Base-by-base conservation (phyloP, 1,140 invertebrate species). In the Drosophila trapezifrons region DNA sequence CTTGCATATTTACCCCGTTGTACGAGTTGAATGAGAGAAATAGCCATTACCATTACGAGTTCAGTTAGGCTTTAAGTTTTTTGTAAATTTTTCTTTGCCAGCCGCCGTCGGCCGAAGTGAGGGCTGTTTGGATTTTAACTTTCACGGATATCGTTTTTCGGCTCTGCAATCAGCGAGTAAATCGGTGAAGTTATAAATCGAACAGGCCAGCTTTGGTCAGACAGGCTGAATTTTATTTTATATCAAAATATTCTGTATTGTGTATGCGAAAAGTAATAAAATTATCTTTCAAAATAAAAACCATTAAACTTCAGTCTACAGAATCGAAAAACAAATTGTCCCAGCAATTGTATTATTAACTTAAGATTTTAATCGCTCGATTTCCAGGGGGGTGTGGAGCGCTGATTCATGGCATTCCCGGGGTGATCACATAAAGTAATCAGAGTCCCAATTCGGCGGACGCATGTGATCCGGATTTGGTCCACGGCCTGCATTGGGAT, bases 391-490 rank as follows among this genome's bases (percentile, higher is more conserved):
- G 12, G 32, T 12, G n/a, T n/a, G 18, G n/a, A 0, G 9, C 9
- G 4, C 6, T 42, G 20, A 5, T 27, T 8, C 9, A 27, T 46
- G 25, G 43, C 8, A 20, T 32, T 65, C 46, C 37, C 49, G 59
- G 27, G 27, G 12, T 42, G 9, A 45, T 73, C 71, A 87, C 84
- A 87, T 84, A 35, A 90, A 91, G 47, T 90, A 89, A 52, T 91
- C 84, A n/a, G 64, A 51, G 43, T 76, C 78, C 76, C 77, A 90
- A 18, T 87, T 70, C 9, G 95, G 95, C 47, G 94, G 95, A 52
- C 60, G 76, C 43, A 96, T 91, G 77, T 96, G 95, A 86, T 96
- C 96, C n/a, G 94, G 93, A 82, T 96, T 96, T 4, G 95, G 96
- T 8, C 79, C 83, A 18, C 52, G 64, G 5, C 93, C 69, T 5